phyloP scores from a whole-genome alignment of 2,888 invertebrate species.

The Leucoma salicis region DNA sequence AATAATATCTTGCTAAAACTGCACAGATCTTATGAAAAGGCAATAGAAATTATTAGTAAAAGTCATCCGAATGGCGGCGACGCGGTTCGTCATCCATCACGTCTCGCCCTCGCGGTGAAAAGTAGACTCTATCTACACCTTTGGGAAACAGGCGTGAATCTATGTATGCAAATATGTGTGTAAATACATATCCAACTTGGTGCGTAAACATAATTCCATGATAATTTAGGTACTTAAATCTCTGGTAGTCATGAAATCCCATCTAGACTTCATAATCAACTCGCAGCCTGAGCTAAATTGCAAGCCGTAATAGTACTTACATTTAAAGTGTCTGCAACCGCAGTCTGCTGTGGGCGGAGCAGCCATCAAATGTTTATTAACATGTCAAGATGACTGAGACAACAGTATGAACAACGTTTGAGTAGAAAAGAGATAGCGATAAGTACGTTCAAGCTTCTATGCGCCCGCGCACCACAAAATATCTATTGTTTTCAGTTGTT shows the following conservation, averaged over 20 bases:
- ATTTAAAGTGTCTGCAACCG: constrained; percentile 29
- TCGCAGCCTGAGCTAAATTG: constrained; percentile 26
- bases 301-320: constrained; percentile 31
- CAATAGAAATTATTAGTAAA: too few species aligned
- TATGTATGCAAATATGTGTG: too few species aligned
- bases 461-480: constrained; percentile 50
- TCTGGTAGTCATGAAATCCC: constrained; percentile 20
- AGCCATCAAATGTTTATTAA: constrained; percentile 55
- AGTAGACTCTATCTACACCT: too few species aligned
- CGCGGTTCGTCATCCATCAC: too few species aligned
- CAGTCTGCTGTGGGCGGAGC: constrained; percentile 48
- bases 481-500: constrained; percentile 57
- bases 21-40: too few species aligned
- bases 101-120: too few species aligned
- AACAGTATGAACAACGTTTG: constrained; percentile 30
- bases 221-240: constrained; percentile 15
- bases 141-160: too few species aligned
- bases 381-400: constrained; percentile 60
- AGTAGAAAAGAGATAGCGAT: constrained; percentile 37
- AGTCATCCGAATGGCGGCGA: too few species aligned
- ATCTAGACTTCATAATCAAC: constrained; percentile 26
- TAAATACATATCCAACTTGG: too few species aligned
- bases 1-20: too few species aligned
- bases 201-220: too few species aligned
- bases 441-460: constrained; percentile 43